Percentiles rank a stretch among this genome's conserved stretches.
Conservation (phyloP, 1,140 invertebrate species). For the Panagrolaimus sp. region DNA sequence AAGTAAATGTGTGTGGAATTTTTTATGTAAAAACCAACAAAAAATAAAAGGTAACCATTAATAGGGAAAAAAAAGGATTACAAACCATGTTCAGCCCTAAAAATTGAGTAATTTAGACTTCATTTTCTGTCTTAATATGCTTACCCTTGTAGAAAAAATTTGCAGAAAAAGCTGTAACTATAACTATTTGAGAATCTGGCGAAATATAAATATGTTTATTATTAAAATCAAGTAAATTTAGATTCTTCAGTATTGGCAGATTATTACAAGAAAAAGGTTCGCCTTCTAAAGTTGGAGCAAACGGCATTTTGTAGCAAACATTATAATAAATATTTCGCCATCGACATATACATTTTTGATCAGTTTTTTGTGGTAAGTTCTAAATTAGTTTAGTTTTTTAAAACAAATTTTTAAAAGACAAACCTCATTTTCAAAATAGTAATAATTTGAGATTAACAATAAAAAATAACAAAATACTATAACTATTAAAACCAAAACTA, state of each 20-base stretch:
- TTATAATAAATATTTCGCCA: neutral
- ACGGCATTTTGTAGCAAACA: neutral
- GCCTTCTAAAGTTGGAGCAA: neutral
- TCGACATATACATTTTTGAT: neutral
- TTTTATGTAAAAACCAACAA: too few relatives aligned
- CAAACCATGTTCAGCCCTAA: slow-evolving; percentile 2
- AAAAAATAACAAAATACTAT: too few relatives aligned
- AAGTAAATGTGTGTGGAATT: neutral
- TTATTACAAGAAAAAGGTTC: neutral
- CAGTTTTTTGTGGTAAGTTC: neutral
- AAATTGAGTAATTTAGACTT: too few relatives aligned
- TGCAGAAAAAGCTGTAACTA: neutral
- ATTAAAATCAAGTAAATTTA: neutral
- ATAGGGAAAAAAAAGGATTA: too few relatives aligned
- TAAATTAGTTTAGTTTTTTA: too few relatives aligned
- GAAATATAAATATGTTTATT: neutral
- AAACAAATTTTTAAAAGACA: too few relatives aligned
- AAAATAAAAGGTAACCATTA: too few relatives aligned
- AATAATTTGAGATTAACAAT: too few relatives aligned
- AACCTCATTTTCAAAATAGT: too few relatives aligned
- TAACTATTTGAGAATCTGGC: neutral
- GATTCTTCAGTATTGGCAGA: neutral
- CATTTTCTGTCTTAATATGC: too few relatives aligned
- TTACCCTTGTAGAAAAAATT: neutral
- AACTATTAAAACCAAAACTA: too few relatives aligned